Evolutionary conservation across 2,888 invertebrate species (phyloP), one percentile per base, ranked within the genome.

Genomic region (Papilio gigon): DNA sequence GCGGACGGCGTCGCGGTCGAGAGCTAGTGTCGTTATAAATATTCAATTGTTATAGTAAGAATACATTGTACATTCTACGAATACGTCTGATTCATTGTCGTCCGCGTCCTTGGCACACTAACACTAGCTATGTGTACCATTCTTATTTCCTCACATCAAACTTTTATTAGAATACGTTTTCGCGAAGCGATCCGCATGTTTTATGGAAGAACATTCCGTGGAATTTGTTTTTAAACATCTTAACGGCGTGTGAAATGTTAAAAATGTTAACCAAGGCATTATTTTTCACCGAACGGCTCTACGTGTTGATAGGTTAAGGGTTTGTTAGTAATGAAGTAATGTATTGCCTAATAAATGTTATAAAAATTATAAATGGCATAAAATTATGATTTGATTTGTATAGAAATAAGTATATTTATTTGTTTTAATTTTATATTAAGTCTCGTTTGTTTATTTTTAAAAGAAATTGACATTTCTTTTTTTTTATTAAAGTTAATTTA

Each of bases 71-170:
- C 30, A 17, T 61, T 37, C 33, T 37, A 42, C 33, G 14, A 27
- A 58, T 30, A 20, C 35, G 27, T 56, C 22, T 20, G 42, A 42
- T 66, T 27, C 20, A 56, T 58, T 44, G 25, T 42, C 12, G 17
- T 37, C n/a, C 14, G 1, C 25, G 63, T 63, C 63, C 63, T 68
- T 68, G 68, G 58, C 68, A 63, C 44, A 67, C 61, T 37, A 56
- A 56, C 37, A 67, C n/a, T 40, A 53, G 53, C 30, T 61, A 53
- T 60, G n/a, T 66, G 6, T 30, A 44, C 33, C 11, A 47, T 58
- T 68, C 44, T 35, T 63, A 30, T 58, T 22, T 53, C 53, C 67
- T 50, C 35, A 35, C 62, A 56, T 44, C 22, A 35, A 35, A 47
- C 44, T 17, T 67, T 63, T 68, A 68, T 25, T 63, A 58, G 62